Evolutionary conservation across 1,140 invertebrate genomes (phyloP), one percentile per base, ranked within the genome.

Genomic region (Nylanderia fulva): DNA sequence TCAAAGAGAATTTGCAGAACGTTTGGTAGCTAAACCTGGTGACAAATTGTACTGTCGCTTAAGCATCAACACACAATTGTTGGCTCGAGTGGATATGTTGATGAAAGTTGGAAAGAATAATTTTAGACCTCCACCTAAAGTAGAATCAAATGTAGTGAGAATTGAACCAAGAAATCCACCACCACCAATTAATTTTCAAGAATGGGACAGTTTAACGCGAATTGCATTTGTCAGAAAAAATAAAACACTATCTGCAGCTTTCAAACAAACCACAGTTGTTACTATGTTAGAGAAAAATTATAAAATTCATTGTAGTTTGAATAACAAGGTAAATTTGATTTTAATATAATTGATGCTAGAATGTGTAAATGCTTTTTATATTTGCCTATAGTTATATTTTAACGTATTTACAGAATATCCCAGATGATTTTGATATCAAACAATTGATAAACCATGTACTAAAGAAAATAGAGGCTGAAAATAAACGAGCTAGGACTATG

Each of bases 71-170:
- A 99, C 98, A 66, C 99, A 99, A 92, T 95, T 99, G 11, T 95
- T 99, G 84, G 98, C 99, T 8, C 96, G 98, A 92, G 99, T 99
- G 27, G 98, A 99, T 94, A 97, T 99, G 95, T 94, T 99, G 21
- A 99, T 99, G 98, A 99, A 99, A 96, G 98, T 99, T 92, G 98
- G 99, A 8, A 99, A 99, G 95, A 99, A 99, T 95, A 99, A 99
- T 95, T 99, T 99, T 91, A 96, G 97, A 87, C 99, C 99, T 56
- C 99, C 99, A 54, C 99, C 99, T 48, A 99, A 99, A 96, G 98
- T 99, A 0, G 99, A 99, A 95, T 99, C 99, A 0, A 98, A 97
- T 95, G 99, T 99, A n/a, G 98, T 99, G 0, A 96, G 99, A 92
- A 97, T 99, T 93, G 99, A 99, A 94, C 99, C 99, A 6, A 96